Evolutionary conservation across 2,888 invertebrate species (phyloP), one percentile per base, ranked within the genome.

Genomic region (Brachyptera risi): DNA sequence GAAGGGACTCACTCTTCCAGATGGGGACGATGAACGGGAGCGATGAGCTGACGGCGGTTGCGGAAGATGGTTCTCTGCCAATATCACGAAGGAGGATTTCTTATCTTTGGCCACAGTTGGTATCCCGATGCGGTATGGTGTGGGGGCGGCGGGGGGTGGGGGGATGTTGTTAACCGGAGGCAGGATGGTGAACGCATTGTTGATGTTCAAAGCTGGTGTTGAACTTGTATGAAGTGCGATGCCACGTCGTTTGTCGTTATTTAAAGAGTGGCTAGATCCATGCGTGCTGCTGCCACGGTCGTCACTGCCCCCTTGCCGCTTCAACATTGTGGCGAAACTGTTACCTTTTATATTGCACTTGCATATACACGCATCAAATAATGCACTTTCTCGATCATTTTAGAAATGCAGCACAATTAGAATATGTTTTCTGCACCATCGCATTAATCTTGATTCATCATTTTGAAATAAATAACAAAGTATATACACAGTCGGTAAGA

Each of bases 31-130:
- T n/a, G 80, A 40, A 1, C 64, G 71, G 65, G 76, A 76, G 31
- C 74, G 73, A 13, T 80, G 57, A 1, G 63, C 57, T 31, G 65
- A 61, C 13, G 42, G 27, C 1, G 73, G 70, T 15, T 77, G 75
- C 44, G 74, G 73, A 3, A 83, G 79, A 2, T 80, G 75, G 56
- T 77, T 72, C 66, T 85, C 84, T 13, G 83, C 79, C 61, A 88
- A 78, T 66, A 88, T 87, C 64, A 86, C 85, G 72, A 88, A 88
- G 2, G 86, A 84, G 5, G 84, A 63, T 58, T 66, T 66, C 50
- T 68, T 68, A 51, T 64, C 63, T 37, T 67, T 63, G n/a, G 67
- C 63, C 21, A 65, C 63, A 11, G 66, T 62, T 21, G 67, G 65
- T 15, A 66, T 66, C 2, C 67, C 65, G 38, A 67, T 63, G 47